Base-by-base conservation (phyloP, 2,888 invertebrate genomes). In the Harpagoxenus sublaevis region DNA sequence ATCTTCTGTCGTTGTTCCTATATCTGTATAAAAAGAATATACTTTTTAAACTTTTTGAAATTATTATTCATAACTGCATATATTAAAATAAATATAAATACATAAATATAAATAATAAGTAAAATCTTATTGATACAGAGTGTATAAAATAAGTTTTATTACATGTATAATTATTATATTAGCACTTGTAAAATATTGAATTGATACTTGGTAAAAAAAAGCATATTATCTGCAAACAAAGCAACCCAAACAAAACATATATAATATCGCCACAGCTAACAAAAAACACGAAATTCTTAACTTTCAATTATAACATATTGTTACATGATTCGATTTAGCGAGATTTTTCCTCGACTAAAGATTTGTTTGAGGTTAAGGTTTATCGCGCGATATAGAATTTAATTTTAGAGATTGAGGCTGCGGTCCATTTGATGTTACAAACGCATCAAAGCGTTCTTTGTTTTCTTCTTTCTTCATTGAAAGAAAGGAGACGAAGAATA, bases 1-100 rank as follows among this genome's bases (percentile, higher is more conserved):
- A 95, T 98, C 98, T 93, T 97, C 97, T 12, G 96, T 96, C 62
- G 95, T 95, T 42, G 87, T 84, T 45, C 86, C 84, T 89, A 93
- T 93, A 45, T 95, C 95, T 94, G 82, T 45, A 85, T 88, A 28
- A 55, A 35, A 83, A 53, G 57, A 2, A 57, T 2, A n/a, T 12
- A 62, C 12, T 53, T 35, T 63, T 75, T 3, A 62, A 3, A 39
- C n/a, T 51, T 9, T 42, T 39, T 23, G 5, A 57, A 48, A 35
- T 39, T 0, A n/a, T 12, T 1, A 48, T 28, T 74, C 6, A 45
- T 63, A 39, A 10, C 10, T n/a, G 2, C 5, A 48, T 10, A 3
- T 15, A 48, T 23, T 55, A 55, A 55, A 55, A 55, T 55, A n/a
- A 51, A 51, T 18, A 51, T 15, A 48, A 55, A 60, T 28, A 51